Base-by-base conservation (phyloP, 2,888 invertebrate species). In the Lordiphosa andalusiaca region DNA sequence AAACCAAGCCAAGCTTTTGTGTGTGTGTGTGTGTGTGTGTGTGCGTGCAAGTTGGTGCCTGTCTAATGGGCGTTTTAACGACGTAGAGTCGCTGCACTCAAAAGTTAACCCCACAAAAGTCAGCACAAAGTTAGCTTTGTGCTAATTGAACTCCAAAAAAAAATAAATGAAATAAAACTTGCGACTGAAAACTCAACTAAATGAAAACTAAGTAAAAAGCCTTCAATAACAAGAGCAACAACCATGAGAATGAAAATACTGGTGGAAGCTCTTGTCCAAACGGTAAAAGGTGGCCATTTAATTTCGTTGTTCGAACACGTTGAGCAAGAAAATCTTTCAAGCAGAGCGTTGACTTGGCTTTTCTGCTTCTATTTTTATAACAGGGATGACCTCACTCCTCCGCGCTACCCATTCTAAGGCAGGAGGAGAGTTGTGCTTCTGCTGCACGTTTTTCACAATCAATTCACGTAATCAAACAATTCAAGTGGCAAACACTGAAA, bases 381-480 rank as follows among this genome's bases (percentile, higher is more conserved):
- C 56, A 39, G 53, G 61, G 70, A 75, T 68, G 78, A 60, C 62
- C 59, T 16, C 33, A 25, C 21, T 12, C 35, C 13, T 10, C 25
- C 48, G 21, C 35, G 41, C 46, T 16, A 9, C 21, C 21, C 4
- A 9, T 33, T 23, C 36, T 66, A 63, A 58, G 67, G 60, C 63
- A 47, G 42, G 38, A 47, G 42, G 38, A 67, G 67, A 67, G 67
- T 67, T 69, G 53, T 67, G 83, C 73, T 80, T 69, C 62, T 75
- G 67, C 52, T 80, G 85, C 80, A 85, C 85, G 85, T 85, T 80
- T 84, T 85, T 73, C 76, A 74, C 83, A 86, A 85, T 75, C 86
- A 84, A 80, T 85, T 76, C 85, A 85, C 85, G 86, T 87, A 87
- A 86, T 86, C 88, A 87, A 87, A 87, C 88, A 87, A 87, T 86